Evolutionary conservation across 2,888 invertebrate species (phyloP), one percentile per base, ranked within the genome.

Genomic region (Myopa tessellatipennis): DNA sequence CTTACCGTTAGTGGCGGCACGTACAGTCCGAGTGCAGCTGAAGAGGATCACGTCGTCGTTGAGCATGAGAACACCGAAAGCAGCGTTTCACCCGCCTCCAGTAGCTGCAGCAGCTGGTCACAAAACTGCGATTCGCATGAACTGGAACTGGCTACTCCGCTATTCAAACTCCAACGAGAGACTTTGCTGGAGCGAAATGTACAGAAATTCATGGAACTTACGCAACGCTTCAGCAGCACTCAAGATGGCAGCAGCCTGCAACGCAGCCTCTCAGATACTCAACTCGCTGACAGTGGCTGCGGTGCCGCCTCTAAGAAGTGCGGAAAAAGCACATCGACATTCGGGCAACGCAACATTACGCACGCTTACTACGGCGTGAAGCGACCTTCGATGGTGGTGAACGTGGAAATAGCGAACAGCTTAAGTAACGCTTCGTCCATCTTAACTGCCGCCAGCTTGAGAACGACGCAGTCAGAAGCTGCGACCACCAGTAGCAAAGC

Each of bases 1-100:
- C 36, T 68, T 38, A 14, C 74, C 69, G 1, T 40, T 36, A n/a
- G 18, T 26, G 80, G 77, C 6, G 82, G 82, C 2, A 83, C 82
- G 55, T 83, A 83, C 52, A 84, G 83, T 74, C 84, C 85, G 1
- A 82, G 83, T 80, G 82, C 82, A 60, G 83, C 83, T 7, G 84
- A 84, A 58, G 78, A 81, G 67, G 80, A 84, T 36, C 83, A 83
- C 40, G 63, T 50, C 10, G 3, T 8, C 45, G 45, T 8, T 6
- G 26, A 50, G 60, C 67, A n/a, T 34, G 50, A 65, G 26, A 55
- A 7, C 36, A 45, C 36, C 45, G 45, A 45, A 10, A 26, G 38
- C 3, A 26, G 52, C 38, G n/a, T 38, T 14, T 38, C 55, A 50
- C 18, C 26, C n/a, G 40, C 34, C 16, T 61, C 65, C 38, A 67